Evolutionary conservation across 2,888 invertebrate species (phyloP), one percentile per base, ranked within the genome.

Genomic region (Plemyria rubiginata): DNA sequence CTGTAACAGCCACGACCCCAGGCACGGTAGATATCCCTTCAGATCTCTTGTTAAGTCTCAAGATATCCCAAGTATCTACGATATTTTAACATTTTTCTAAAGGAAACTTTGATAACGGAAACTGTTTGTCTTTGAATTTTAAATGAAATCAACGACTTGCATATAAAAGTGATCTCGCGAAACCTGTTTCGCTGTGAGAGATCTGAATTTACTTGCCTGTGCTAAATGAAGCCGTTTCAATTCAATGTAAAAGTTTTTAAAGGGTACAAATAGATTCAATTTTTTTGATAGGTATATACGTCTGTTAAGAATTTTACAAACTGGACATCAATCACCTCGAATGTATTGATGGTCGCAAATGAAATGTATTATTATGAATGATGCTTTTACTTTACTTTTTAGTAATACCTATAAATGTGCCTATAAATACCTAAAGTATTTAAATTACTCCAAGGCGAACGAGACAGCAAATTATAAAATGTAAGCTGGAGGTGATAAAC

Each of bases 161-260:
- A 75, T 77, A 77, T 76, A 74, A 72, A 71, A 69, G 54, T 70
- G 71, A 74, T 73, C 73, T 73, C 69, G 71, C 68, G 66, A 62
- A 79, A 82, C 81, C 77, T 73, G 81, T 81, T 81, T 68, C 67
- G 66, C 58, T 63, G 62, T 59, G 57, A 65, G 67, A 70, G 63
- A 65, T 68, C 66, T 65, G 57, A 62, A 65, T 65, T 66, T 70
- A 62, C 49, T 54, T 64, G 46, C 60, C 54, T 57, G 56, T 63
- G 63, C 59, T 61, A 74, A 76, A 81, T 75, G 72, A 67, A 76
- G 72, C 65, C 59, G 66, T 73, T 75, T 70, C 62, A 56, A 62
- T 75, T 70, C 62, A 56, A 62, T 62, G 52, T 69, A 50, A 62
- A 63, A 67, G 58, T 49, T 62, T 62, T 59, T 57, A 59, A 61